Conservation (phyloP, 2,113 vertebrate species). For the Chascanopsetta lugubris region DNA sequence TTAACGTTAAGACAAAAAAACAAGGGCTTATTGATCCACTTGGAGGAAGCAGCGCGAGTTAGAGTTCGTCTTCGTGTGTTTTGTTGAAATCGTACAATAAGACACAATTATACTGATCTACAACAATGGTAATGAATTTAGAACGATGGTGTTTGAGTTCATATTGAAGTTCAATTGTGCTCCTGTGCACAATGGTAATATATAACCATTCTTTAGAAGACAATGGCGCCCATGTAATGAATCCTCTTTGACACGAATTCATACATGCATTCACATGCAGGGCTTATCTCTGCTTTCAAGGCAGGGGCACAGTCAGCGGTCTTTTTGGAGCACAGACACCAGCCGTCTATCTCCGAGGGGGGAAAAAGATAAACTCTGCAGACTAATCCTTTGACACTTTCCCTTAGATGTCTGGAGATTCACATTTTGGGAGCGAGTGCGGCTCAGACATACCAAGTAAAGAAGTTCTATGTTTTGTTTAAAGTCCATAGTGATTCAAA, state of each 20-base stretch:
- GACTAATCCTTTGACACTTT: slow-evolving; percentile 38
- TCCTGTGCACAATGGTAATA: slow-evolving; percentile 12
- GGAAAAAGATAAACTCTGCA: slow-evolving; percentile 46
- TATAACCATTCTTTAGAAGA: slow-evolving; percentile 15
- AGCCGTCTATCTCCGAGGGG: slow-evolving; percentile 39
- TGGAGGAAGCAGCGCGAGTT: slow-evolving; percentile 13
- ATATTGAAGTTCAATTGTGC: slow-evolving; percentile 18
- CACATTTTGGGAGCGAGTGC: slow-evolving; percentile 29
- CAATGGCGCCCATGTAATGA: slow-evolving; percentile 29
- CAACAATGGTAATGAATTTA: slow-evolving; percentile 33
- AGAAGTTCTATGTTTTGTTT: slow-evolving; percentile 39
- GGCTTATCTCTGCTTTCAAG: slow-evolving; percentile 50
- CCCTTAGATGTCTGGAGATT: slow-evolving; percentile 44
- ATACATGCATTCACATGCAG: slow-evolving; percentile 24
- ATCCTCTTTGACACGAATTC: slow-evolving; percentile 30
- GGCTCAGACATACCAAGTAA: slow-evolving; percentile 1
- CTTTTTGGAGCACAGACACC: slow-evolving; percentile 25
- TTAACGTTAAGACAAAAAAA: slow-evolving; percentile 35
- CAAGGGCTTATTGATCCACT: slow-evolving; percentile 11
- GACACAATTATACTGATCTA: slow-evolving; percentile 2
- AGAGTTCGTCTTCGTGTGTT: slow-evolving; percentile 18
- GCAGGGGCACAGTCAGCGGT: slow-evolving; percentile 22
- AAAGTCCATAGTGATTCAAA: slow-evolving; percentile 31
- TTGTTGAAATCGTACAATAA: slow-evolving; percentile 43
- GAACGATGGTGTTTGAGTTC: slow-evolving; percentile 21